Base-by-base conservation (phyloP, 2,888 invertebrate genomes). In the Lordiphosa fenestrarum region DNA sequence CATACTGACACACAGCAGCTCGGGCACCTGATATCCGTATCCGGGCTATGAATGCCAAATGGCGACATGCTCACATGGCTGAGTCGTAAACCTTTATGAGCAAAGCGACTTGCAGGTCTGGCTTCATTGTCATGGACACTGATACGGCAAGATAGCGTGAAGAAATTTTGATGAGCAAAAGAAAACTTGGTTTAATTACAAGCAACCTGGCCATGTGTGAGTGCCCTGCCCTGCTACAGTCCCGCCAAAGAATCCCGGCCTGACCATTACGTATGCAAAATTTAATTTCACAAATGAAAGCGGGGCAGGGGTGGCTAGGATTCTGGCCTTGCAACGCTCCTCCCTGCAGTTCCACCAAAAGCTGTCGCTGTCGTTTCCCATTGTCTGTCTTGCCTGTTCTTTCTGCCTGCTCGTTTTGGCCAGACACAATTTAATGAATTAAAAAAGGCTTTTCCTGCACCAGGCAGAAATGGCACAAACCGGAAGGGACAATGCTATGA, bases 381-480 rank as follows among this genome's bases (percentile, higher is more conserved):
- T 65, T 66, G 66, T 66, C 65, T 54, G 53, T 21, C 47, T 40
- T 40, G 30, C 37, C 15, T 21, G 12, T 33, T 42, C 15, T 3
- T 15, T 25, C 25, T 33, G 30, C 9, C 19, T 12, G 23, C 33
- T 19, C 35, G n/a, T 37, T 13, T 37, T 21, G 41, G 50, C 57
- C 73, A 81, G 65, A 63, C 59, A 78, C 82, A 82, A 82, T 82
- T 78, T 73, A 75, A 73, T 55, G 82, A 82, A 78, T 78, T 78
- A 77, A 74, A 76, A 75, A 62, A 47, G 15, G 15, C 30, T 44
- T 30, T 44, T 30, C 4, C 44, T 15, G 30, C 46, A 47, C 19
- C 15, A 25, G 35, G 35, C 46, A 46, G 46, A 13, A 48, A 36
- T 36, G 55, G 36, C n/a, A 59, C 63, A 62, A 72, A 55, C 78